Conservation (phyloP, 2,888 invertebrate genomes). For the Drosophila meridiana region DNA sequence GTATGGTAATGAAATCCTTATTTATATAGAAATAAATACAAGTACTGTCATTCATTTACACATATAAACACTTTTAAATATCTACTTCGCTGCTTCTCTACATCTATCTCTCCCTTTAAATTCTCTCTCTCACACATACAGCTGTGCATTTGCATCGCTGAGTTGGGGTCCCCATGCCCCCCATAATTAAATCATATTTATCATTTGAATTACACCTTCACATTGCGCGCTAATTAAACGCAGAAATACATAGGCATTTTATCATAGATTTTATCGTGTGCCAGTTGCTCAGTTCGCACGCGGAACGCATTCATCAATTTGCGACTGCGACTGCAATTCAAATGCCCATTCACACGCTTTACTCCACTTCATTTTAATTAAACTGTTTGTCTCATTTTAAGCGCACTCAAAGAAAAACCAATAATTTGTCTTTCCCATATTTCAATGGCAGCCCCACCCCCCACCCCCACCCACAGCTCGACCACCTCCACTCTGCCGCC, state of each 20-base stretch:
- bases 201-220: slow-evolving; percentile 15
- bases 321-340: slow-evolving; percentile 41
- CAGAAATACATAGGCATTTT: slow-evolving; percentile 12
- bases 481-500: background rate
- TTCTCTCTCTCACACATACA: background rate
- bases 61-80: background rate
- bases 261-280: slow-evolving; percentile 13
- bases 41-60: background rate
- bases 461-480: background rate
- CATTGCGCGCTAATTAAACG: slow-evolving; percentile 27
- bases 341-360: slow-evolving; percentile 71
- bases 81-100: too few species aligned
- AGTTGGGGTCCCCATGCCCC: too few species aligned
- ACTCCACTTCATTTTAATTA: slow-evolving; percentile 69
- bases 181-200: slow-evolving; percentile 1
- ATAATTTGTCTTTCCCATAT: slow-evolving; percentile 75
- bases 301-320: slow-evolving; percentile 38
- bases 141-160: background rate
- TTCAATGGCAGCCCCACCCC: slow-evolving; percentile 50
- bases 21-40: too few species aligned
- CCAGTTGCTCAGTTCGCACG: background rate
- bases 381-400: slow-evolving; percentile 65
- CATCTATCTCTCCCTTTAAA: background rate
- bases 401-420: slow-evolving; percentile 72
- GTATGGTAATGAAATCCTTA: too few species aligned